These are phyloP conservation scores for Cecropterus lyciades DNA, from an alignment of 1,140 invertebrate species.

Conservation along the genomic window DNA sequence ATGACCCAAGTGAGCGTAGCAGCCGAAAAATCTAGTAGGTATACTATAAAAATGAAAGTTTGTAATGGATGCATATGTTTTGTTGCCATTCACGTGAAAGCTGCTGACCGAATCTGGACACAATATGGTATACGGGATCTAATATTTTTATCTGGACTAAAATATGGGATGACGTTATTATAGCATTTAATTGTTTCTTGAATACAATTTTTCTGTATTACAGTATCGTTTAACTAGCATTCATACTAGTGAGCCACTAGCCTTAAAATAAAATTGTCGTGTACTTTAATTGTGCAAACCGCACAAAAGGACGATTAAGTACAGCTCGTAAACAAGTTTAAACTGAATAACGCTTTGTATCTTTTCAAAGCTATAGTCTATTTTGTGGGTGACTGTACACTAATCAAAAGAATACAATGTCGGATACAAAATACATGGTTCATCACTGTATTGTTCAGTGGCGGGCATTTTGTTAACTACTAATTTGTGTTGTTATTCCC, in stretches of 20 bases:
- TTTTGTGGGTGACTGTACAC: neutral
- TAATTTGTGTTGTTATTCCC: neutral
- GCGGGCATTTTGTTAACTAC: neutral
- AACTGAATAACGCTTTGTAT: neutral
- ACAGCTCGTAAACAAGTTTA: slow-evolving; percentile 15
- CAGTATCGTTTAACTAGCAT: neutral
- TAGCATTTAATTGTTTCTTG: too few relatives aligned
- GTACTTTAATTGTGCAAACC: slow-evolving; percentile 36
- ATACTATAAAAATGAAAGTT: too few relatives aligned
- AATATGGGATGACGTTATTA: too few relatives aligned
- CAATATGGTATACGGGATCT: too few relatives aligned
- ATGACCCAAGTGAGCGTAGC: too few relatives aligned
- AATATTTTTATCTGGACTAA: too few relatives aligned
- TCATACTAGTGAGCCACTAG: neutral
- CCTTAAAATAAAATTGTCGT: slow-evolving; percentile 12
- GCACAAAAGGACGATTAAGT: slow-evolving; percentile 17
- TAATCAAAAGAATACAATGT: neutral
- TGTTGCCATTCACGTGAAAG: too few relatives aligned
- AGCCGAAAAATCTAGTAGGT: too few relatives aligned
- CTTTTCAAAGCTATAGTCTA: neutral
- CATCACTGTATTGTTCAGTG: neutral
- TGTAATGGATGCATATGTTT: too few relatives aligned
- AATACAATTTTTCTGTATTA: too few relatives aligned
- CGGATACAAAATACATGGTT: slow-evolving; percentile 5
- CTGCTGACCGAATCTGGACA: too few relatives aligned